Evolutionary conservation across 1,140 invertebrate genomes (phyloP).

Genomic region (Brachionus manjavacas): DNA sequence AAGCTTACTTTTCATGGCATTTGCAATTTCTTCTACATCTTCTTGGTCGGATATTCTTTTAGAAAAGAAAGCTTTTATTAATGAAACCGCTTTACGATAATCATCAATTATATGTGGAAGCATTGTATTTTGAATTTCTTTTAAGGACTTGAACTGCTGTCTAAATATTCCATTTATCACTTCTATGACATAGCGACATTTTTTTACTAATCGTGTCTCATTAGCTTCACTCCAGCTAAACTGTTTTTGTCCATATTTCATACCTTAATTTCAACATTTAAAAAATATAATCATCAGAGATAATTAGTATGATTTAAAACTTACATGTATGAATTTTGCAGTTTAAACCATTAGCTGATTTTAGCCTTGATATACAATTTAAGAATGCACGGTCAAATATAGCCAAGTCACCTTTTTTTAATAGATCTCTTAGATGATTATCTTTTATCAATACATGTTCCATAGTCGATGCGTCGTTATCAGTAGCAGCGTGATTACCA

Average conservation of each 20-base stretch:
- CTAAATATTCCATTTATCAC: too few species aligned
- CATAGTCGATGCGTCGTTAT: not conserved
- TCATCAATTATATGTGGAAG: too few species aligned
- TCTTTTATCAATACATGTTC: conserved; percentile 6
- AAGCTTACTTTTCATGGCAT: not conserved
- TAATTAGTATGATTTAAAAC: conserved; percentile 1
- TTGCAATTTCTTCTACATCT: not conserved
- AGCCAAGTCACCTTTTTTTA: conserved; percentile 5
- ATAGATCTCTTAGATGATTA: not conserved
- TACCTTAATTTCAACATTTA: not conserved
- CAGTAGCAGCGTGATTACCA: too few species aligned
- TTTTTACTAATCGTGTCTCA: too few species aligned
- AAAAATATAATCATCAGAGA: not conserved
- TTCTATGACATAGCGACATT: too few species aligned
- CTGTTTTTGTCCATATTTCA: not conserved
- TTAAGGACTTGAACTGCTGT: too few species aligned
- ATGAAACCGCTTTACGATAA: too few species aligned
- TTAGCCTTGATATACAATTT: not conserved
- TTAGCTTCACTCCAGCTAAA: too few species aligned
- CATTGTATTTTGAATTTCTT: too few species aligned
- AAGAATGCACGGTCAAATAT: not conserved
- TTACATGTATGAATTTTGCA: not conserved
- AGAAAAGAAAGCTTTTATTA: not conserved
- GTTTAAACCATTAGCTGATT: not conserved
- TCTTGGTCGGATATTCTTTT: not conserved